Percentiles rank a stretch among this genome's conserved stretches.
phyloP scores from a whole-genome alignment of 2,888 invertebrate genomes.

The Dryobota labecula region DNA sequence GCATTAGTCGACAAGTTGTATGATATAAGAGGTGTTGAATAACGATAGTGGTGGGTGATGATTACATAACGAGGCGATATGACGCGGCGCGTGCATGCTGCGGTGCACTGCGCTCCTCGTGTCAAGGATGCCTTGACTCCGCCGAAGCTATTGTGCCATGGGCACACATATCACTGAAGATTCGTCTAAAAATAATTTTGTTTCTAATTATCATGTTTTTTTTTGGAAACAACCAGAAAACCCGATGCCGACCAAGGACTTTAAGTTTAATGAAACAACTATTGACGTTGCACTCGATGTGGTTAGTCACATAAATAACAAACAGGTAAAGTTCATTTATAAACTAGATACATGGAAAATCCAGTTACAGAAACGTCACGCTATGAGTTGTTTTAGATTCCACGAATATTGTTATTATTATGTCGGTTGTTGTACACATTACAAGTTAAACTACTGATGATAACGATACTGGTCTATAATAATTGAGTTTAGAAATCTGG shows the following conservation, averaged over 20 bases:
- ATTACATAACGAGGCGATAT: constrained; percentile 81
- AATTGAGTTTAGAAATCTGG: constrained; percentile 53
- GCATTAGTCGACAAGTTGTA: constrained; percentile 68
- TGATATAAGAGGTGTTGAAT: constrained; percentile 77
- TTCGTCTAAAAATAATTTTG: constrained; percentile 24
- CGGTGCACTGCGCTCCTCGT: constrained; percentile 72
- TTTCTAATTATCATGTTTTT: constrained; percentile 6
- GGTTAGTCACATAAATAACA: constrained; percentile 49
- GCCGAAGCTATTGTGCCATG: constrained; percentile 81
- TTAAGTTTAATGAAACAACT: constrained; percentile 7
- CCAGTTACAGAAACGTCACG: constrained; percentile 42
- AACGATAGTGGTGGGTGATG: constrained; percentile 77
- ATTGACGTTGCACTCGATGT: constrained; percentile 23
- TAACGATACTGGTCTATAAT: constrained; percentile 24
- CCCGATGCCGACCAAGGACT: neutral
- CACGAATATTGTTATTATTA: constrained; percentile 21
- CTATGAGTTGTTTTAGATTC: constrained; percentile 27
- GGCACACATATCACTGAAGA: constrained; percentile 70
- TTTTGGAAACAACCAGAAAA: constrained; percentile 17
- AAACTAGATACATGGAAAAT: constrained; percentile 50
- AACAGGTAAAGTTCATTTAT: constrained; percentile 59
- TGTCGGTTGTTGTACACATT: constrained; percentile 14
- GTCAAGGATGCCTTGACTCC: constrained; percentile 86
- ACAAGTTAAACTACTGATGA: constrained; percentile 20
- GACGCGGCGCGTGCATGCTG: constrained; percentile 71